Evolutionary conservation across 2,888 invertebrate species (phyloP), one percentile per base, ranked within the genome.

Genomic region (Gymnosoma rotundatum): DNA sequence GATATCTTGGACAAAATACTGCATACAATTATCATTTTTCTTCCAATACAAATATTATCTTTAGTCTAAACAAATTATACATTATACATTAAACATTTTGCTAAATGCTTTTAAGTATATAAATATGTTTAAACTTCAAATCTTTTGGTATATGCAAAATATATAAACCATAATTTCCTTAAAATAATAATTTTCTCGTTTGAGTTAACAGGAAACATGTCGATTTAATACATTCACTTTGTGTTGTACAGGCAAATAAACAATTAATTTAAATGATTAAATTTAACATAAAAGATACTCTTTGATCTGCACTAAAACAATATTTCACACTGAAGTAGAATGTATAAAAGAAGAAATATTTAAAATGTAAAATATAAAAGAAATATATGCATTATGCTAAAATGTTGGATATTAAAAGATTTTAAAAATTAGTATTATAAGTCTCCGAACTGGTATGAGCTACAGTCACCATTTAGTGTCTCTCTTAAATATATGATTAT

Each of bases 261-360:
- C 48, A 56, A 63, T 56, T 70, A 64, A 78, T 78, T 72, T 70
- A 48, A 64, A 56, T 38, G n/a, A 63, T 18, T 20, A 56, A 64
- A 56, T 64, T 56, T 18, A 21, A 64, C 36, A 54, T 45, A 5
- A 4, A 48, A 14, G n/a, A 42, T 42, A 42, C 9, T 42, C 7
- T 42, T 1, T 42, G 12, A 12, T 7, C 10, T 42, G 2, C 2
- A 8, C 12, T 42, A 2, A 3, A 42, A 42, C 10, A 10, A 32
- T 32, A 32, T 32, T 32, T 32, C n/a, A n/a, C n/a, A n/a, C n/a
- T n/a, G n/a, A n/a, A n/a, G n/a, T n/a, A n/a, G n/a, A n/a, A n/a
- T 32, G 8, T 6, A 32, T 32, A 5, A 6, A 32, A 6, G 32
- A 7, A 32, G 32, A 32, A 32, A 6, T 32, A 32, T 32, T 8